Evolutionary conservation across 23 tunicate species (phyloP), one percentile per base, ranked within the genome.

Genomic region (Halocynthia roretzi): DNA sequence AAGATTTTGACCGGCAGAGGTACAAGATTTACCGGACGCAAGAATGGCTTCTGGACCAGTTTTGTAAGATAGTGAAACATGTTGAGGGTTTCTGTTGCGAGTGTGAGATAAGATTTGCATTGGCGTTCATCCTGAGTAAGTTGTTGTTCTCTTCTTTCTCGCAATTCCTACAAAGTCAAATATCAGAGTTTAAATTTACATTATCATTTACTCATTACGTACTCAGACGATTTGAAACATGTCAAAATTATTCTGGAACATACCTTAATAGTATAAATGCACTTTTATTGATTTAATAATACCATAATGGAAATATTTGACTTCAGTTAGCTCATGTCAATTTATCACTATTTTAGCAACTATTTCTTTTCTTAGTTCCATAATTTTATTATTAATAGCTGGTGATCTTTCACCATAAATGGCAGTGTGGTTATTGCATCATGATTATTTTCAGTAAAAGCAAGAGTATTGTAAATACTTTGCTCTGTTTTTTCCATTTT

Each of bases 51-150:
- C 54, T 93, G 90, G 8, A 93, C 70, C 12, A 84, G 56, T 76
- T 87, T 87, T 40, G 98, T 93, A 6, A 93, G 76, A 69, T 83
- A 81, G 72, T 80, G 85, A 23, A 93, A 77, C 88, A 88, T 87
- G 51, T 77, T 71, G 7, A 93, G 80, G 18, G 98, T 93, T 64
- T 85, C 85, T 22, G 88, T 87, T 7, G 98, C 94, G 5, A 93
- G 81, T 8, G 98, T 93, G 52, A 93, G 83, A 71, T 93, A 93
- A 10, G 94, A 87, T 52, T 88, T 86, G 54, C 93, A 88, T 67
- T 93, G 98, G 12, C 98, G 67, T 67, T 93, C 98, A 56, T 93
- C 93, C 66, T 87, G 94, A n/a, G 63, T 85, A 15, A 93, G 78
- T 23, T 83, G 88, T 15, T 83, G 73, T 51, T 83, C 88, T 7